A percentile compares a stretch with the other conserved stretches of the same genome.
Evolutionary conservation across 2,797 vertebrate species (phyloP).

Genomic region (Pitangus sulphuratus): DNA sequence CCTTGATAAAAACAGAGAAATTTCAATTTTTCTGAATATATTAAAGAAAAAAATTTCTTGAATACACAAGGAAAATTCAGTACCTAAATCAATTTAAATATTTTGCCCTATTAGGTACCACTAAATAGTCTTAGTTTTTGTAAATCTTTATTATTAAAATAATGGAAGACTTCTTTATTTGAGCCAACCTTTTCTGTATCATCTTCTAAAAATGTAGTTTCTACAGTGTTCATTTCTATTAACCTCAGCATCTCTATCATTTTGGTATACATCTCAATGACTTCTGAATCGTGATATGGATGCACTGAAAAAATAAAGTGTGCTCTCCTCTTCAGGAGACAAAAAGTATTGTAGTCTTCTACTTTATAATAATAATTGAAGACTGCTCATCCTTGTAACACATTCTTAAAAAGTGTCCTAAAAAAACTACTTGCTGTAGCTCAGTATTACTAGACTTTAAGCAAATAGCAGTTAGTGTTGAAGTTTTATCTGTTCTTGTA

Average conservation of each 20-base stretch:
- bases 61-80: background rate
- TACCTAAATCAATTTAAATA: background rate
- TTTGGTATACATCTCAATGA: background rate
- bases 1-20: background rate
- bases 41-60: background rate
- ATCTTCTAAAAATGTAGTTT: background rate
- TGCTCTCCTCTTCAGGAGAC: background rate
- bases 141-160: background rate
- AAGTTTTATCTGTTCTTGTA: background rate
- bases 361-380: background rate
- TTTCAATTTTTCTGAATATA: background rate
- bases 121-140: background rate
- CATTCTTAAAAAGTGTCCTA: background rate
- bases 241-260: background rate
- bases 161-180: fast-evolving
- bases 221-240: background rate
- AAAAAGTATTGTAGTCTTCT: background rate
- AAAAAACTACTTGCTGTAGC: background rate
- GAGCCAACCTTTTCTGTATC: background rate
- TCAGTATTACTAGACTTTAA: background rate
- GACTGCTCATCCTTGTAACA: background rate
- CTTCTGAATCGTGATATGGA: background rate
- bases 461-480: background rate
- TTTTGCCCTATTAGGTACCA: background rate
- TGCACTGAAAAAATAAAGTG: background rate